Percentiles rank a stretch among this genome's conserved stretches.
phyloP scores from a whole-genome alignment of 2,888 invertebrate species.

The Lasioglossum malachurum region DNA sequence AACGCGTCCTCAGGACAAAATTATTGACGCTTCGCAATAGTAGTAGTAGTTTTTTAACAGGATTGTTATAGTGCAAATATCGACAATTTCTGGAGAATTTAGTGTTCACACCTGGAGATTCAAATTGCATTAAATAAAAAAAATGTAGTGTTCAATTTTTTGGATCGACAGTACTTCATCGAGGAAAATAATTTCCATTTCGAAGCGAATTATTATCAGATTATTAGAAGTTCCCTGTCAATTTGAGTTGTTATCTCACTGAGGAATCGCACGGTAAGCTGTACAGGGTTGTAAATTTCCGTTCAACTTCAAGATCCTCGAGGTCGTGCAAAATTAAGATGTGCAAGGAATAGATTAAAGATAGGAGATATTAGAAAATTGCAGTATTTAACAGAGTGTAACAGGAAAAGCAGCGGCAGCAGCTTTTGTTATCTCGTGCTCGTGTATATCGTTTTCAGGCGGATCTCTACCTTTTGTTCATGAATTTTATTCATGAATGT shows the following conservation, averaged over 20 bases:
- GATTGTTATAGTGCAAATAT: too few species aligned
- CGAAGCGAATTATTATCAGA: too few species aligned
- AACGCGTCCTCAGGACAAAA: too few species aligned
- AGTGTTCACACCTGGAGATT: too few species aligned
- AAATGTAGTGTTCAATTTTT: too few species aligned
- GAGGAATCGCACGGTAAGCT: neutral
- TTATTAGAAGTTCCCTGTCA: neutral
- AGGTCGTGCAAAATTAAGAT: neutral
- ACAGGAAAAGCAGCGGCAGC: neutral
- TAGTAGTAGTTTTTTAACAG: too few species aligned
- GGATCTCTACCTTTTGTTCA: neutral
- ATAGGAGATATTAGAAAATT: neutral
- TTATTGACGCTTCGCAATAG: too few species aligned
- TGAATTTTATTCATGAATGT: constrained; percentile 5
- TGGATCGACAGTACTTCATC: too few species aligned
- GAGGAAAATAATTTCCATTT: too few species aligned
- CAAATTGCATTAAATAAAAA: too few species aligned
- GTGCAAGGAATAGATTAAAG: neutral
- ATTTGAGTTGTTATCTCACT: neutral
- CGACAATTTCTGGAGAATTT: too few species aligned
- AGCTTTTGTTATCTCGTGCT: neutral
- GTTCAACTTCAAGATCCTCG: neutral
- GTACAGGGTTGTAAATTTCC: neutral
- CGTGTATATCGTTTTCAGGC: neutral
- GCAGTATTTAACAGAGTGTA: neutral